Conservation (phyloP, 30 jellyfish, hydroid and myxozoan species). For the Sanderia malayensis region DNA sequence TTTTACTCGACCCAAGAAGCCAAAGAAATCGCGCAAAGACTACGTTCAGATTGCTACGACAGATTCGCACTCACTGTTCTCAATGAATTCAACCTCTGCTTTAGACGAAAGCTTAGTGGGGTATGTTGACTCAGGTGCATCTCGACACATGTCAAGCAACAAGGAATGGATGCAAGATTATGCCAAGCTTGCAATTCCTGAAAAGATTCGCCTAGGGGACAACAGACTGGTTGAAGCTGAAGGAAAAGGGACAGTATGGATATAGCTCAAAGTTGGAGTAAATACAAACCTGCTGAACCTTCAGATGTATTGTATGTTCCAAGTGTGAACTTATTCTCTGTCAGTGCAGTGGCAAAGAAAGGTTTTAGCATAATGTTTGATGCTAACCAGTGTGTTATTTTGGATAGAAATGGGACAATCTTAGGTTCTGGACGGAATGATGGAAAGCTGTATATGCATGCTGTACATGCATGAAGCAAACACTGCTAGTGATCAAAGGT, state of each 20-base stretch:
- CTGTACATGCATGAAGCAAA: constrained; percentile 6
- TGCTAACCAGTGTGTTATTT: not conserved
- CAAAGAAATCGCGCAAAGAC: too few species aligned
- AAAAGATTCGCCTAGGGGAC: constrained; percentile 32
- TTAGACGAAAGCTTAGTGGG: not conserved
- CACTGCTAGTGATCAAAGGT: constrained; percentile 6
- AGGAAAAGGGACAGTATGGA: constrained; percentile 26
- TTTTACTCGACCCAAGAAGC: too few species aligned
- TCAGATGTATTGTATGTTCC: constrained; percentile 8
- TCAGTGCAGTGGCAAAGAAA: constrained; percentile 24
- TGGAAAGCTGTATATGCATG: constrained; percentile 31
- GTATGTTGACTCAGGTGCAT: constrained; percentile 52
- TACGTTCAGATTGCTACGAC: too few species aligned
- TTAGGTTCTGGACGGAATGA: not conserved
- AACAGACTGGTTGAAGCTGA: constrained; percentile 1
- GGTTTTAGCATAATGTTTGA: constrained; percentile 20
- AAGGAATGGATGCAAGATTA: constrained; percentile 11
- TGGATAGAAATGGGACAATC: constrained; percentile 2
- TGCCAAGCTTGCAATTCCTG: constrained; percentile 13
- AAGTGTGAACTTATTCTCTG: constrained; percentile 10
- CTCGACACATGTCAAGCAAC: constrained; percentile 40
- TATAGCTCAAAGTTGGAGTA: constrained; percentile 5
- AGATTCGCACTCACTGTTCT: too few species aligned
- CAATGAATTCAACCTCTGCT: too few species aligned
- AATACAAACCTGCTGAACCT: not conserved